phyloP scores from a whole-genome alignment of 92 coral and sea anemone genomes.

The Plumapathes pennacea region DNA sequence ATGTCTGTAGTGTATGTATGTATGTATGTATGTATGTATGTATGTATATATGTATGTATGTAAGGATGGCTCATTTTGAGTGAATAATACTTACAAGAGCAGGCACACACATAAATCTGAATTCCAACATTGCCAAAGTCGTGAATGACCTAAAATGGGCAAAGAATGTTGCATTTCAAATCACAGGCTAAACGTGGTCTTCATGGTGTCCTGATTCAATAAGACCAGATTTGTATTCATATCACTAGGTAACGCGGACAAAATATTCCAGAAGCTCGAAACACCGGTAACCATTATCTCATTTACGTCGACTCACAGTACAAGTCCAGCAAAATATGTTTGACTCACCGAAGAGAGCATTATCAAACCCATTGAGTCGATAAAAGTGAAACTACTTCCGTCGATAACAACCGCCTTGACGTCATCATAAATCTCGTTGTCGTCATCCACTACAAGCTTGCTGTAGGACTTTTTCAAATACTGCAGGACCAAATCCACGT shows the following conservation, averaged over 20 bases:
- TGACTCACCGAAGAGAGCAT: conserved; percentile 58
- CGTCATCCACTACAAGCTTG: not conserved
- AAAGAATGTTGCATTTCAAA: not conserved
- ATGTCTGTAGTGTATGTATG: too few species aligned
- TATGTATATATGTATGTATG: not conserved
- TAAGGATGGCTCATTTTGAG: not conserved
- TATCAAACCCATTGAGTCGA: conserved; percentile 75
- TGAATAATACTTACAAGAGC: conserved; percentile 64
- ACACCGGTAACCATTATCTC: too few species aligned
- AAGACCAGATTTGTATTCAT: too few species aligned
- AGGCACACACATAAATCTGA: conserved; percentile 59
- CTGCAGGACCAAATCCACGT: too few species aligned
- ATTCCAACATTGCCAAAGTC: conserved; percentile 62
- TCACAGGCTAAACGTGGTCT: not conserved
- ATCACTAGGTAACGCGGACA: not conserved
- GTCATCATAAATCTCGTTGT: not conserved
- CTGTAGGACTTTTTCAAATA: not conserved
- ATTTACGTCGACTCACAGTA: too few species aligned
- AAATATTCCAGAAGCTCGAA: too few species aligned
- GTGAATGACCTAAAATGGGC: conserved; percentile 40
- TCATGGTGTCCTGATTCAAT: too few species aligned
- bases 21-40: too few species aligned
- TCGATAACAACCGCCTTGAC: conserved; percentile 64
- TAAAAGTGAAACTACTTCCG: conserved; percentile 63
- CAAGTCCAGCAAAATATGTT: not conserved